Base-by-base conservation (phyloP, 2,888 invertebrate genomes). In the Thecophora atra region DNA sequence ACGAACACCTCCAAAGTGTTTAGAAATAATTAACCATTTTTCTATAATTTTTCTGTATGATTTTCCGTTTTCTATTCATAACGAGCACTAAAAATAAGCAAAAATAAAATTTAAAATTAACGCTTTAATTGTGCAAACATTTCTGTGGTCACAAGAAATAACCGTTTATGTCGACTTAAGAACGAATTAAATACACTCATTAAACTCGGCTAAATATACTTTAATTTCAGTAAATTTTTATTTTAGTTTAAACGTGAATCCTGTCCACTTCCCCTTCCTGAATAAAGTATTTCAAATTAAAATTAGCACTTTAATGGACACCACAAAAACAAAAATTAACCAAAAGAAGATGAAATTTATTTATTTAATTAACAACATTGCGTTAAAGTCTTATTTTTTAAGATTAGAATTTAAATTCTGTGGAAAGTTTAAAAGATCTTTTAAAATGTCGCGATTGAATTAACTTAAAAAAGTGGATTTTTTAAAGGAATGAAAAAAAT, bases 61-160 rank as follows among this genome's bases (percentile, higher is more conserved):
- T n/a, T n/a, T n/a, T n/a, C n/a, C n/a, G n/a, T n/a, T n/a, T n/a
- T n/a, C n/a, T n/a, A n/a, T n/a, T n/a, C n/a, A n/a, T n/a, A n/a
- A n/a, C n/a, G n/a, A n/a, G n/a, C n/a, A n/a, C n/a, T n/a, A n/a
- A n/a, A n/a, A n/a, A n/a, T n/a, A n/a, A n/a, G n/a, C n/a, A n/a
- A n/a, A n/a, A n/a, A n/a, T 26, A 26, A 60, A 15, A 28, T 17
- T 30, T 60, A 60, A 60, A 30, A 30, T n/a, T 30, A 30, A 60
- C 28, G 60, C 30, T 15, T 60, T 60, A 60, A 30, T 60, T 60
- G 19, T 60, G 17, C 37, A 37, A 37, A 37, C 37, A 37, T 37
- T 37, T 11, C n/a, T n/a, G n/a, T n/a, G n/a, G n/a, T n/a, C n/a
- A n/a, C n/a, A n/a, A n/a, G n/a, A n/a, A n/a, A n/a, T n/a, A n/a